Conservation (phyloP, 2,888 invertebrate genomes). For the Rhagium mordax region DNA sequence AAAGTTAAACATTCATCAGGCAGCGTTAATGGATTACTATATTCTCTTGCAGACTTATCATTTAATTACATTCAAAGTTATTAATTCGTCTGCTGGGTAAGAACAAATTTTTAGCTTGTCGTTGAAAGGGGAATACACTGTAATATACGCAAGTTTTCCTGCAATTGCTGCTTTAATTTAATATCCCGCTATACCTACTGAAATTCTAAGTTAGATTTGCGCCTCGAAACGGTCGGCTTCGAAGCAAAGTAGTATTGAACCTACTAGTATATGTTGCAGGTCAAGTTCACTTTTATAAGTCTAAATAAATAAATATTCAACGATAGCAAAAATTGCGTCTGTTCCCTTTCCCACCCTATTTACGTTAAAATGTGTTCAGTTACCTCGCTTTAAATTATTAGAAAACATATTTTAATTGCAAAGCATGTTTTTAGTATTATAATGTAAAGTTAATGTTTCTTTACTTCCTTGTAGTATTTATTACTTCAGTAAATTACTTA, state of each 20-base stretch:
- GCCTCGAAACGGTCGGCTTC: constrained; percentile 12
- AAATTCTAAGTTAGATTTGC: constrained; percentile 39
- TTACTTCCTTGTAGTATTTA: no score
- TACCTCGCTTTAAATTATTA: no score
- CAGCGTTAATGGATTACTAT: constrained; percentile 61
- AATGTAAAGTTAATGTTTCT: no score
- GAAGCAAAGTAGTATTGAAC: not conserved
- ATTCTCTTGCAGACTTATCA: constrained; percentile 60
- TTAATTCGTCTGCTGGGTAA: constrained; percentile 60
- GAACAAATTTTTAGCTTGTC: constrained; percentile 16
- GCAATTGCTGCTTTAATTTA: constrained; percentile 61
- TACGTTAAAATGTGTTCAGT: no score
- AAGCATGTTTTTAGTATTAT: no score
- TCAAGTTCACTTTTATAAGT: not conserved
- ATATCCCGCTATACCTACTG: constrained; percentile 57
- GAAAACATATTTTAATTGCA: no score
- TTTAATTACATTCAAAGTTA: constrained; percentile 65
- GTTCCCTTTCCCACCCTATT: not conserved
- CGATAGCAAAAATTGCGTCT: not conserved
- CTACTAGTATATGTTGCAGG: not conserved
- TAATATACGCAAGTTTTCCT: constrained; percentile 31
- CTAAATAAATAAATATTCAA: not conserved
- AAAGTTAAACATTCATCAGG: constrained; percentile 67
- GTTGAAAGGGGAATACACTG: constrained; percentile 8
- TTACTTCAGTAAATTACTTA: no score